A percentile compares a stretch with the other conserved stretches of the same genome.
Evolutionary conservation across 2,797 vertebrate genomes (phyloP).

Genomic region (Botia kubotai): DNA sequence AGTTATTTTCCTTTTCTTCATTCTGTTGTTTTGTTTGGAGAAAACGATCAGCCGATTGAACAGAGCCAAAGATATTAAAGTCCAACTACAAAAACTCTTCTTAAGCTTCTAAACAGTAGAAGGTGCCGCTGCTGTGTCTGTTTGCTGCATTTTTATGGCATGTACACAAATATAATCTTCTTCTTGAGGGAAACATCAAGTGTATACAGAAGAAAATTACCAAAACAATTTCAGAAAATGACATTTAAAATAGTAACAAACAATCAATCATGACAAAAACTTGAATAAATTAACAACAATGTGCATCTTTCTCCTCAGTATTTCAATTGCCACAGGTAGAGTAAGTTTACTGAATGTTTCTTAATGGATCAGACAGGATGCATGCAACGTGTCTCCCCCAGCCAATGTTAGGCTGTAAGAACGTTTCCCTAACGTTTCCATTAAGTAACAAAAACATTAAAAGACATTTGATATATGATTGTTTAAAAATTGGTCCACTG

Average conservation of each 20-base stretch:
- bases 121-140: neutral
- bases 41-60: slow-evolving; percentile 40
- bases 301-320: slow-evolving; percentile 43
- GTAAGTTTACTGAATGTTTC: slow-evolving; percentile 19
- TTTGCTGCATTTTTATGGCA: slow-evolving; percentile 17
- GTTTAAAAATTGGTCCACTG: too few relatives aligned
- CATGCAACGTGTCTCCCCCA: slow-evolving; percentile 33
- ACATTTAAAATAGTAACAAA: slow-evolving; percentile 53
- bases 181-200: neutral
- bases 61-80: slow-evolving; percentile 5
- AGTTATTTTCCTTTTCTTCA: slow-evolving; percentile 8
- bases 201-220: slow-evolving; percentile 35
- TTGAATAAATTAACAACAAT: slow-evolving; percentile 61
- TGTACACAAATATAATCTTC: slow-evolving; percentile 4
- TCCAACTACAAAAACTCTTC: neutral
- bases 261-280: slow-evolving; percentile 41
- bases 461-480: too few relatives aligned
- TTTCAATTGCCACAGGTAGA: slow-evolving; percentile 33
- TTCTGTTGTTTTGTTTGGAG: slow-evolving; percentile 54
- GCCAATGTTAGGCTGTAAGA: too few relatives aligned
- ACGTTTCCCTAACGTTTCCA: too few relatives aligned
- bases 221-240: slow-evolving; percentile 41
- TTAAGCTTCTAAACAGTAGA: neutral
- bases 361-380: slow-evolving; percentile 24
- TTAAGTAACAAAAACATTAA: too few relatives aligned